Evolutionary conservation across 2,888 invertebrate species (phyloP).

Genomic region (Temnothorax unifasciatus): DNA sequence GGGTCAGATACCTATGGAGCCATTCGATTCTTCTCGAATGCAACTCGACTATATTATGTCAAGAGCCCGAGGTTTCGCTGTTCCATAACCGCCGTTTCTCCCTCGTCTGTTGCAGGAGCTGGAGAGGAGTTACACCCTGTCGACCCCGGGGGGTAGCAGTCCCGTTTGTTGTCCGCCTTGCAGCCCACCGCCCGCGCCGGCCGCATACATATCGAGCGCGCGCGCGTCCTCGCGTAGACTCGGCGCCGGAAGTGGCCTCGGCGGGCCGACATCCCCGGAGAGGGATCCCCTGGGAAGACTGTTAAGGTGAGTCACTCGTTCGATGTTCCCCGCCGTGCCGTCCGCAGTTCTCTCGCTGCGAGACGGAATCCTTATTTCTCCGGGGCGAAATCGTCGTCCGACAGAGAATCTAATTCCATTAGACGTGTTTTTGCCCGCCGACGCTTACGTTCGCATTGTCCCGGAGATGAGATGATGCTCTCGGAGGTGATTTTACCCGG

Average conservation of each 20-base stretch:
- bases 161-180: slow-evolving; percentile 83
- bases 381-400: slow-evolving; percentile 27
- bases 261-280: slow-evolving; percentile 80
- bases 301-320: slow-evolving; percentile 76
- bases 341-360: slow-evolving; percentile 6
- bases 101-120: slow-evolving; percentile 80
- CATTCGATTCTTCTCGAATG: background rate
- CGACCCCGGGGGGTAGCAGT: slow-evolving; percentile 82
- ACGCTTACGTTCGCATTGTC: slow-evolving; percentile 17
- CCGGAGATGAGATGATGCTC: slow-evolving; percentile 18
- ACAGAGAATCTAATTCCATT: slow-evolving; percentile 45
- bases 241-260: slow-evolving; percentile 77
- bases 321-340: background rate
- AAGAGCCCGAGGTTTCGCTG: slow-evolving; percentile 7
- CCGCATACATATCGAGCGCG: slow-evolving; percentile 84
- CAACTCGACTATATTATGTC: background rate
- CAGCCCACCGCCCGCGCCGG: slow-evolving; percentile 83
- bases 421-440: slow-evolving; percentile 32
- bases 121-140: slow-evolving; percentile 82
- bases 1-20: background rate
- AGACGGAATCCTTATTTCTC: slow-evolving; percentile 37
- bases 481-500: slow-evolving; percentile 24
- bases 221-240: slow-evolving; percentile 83
- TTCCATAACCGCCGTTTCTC: slow-evolving; percentile 22
- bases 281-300: slow-evolving; percentile 81